Conservation (phyloP, 2,113 vertebrate genomes). For the Phaetusa simplex region DNA sequence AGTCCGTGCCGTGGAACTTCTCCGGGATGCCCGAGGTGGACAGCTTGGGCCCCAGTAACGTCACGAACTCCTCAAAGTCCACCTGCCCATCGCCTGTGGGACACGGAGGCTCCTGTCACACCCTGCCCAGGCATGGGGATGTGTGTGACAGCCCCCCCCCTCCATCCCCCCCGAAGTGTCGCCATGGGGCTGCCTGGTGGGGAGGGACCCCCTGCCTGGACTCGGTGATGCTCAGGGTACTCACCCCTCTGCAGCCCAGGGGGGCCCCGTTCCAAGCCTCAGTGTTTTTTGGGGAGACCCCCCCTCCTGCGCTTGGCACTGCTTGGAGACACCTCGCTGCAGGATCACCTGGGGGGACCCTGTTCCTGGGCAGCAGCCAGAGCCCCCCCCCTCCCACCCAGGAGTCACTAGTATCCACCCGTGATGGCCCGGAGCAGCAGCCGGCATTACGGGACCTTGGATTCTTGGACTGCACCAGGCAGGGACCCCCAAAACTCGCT, state of each 20-base stretch:
- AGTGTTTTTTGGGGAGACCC: not conserved
- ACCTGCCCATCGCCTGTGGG: constrained; percentile 90
- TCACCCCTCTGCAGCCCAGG: fast-evolving
- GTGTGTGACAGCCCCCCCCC: fast-evolving
- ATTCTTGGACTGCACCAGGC: too few relatives aligned
- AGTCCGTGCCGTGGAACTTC: constrained; percentile 93
- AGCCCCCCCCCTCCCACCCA: too few relatives aligned
- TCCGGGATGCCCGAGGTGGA: constrained; percentile 92
- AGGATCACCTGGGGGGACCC: not conserved
- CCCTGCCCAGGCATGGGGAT: fast-evolving
- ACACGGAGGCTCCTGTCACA: fast-evolving
- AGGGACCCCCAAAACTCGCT: not conserved
- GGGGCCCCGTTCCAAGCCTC: not conserved
- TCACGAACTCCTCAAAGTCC: constrained; percentile 98
- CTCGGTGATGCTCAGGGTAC: not conserved
- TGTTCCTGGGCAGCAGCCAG: not conserved
- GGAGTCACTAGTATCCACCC: not conserved
- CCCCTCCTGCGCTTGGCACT: not conserved
- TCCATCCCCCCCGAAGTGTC: not conserved
- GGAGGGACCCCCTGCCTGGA: not conserved
- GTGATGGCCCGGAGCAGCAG: fast-evolving
- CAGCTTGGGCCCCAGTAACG: constrained; percentile 93
- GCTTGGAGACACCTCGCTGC: not conserved
- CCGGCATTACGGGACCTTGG: fast-evolving
- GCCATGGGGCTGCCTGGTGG: too few relatives aligned